These are phyloP conservation scores for Umimayanthus chanpuru DNA, from an alignment of 92 coral and sea anemone genomes.

Conservation along the genomic window DNA sequence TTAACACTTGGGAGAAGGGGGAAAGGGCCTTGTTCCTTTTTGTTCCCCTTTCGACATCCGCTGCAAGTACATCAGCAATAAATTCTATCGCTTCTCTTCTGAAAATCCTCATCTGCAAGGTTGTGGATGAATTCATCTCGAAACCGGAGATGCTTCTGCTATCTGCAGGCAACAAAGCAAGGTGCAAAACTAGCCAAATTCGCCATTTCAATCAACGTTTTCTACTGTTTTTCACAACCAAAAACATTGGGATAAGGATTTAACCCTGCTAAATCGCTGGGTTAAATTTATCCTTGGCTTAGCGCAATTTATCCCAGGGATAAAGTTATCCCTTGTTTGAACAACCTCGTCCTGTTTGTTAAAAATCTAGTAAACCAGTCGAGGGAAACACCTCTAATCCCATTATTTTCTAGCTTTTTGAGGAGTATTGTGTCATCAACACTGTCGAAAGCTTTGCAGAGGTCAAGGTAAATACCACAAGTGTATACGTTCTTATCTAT, in stretches of 20 bases:
- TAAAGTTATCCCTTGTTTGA: no score
- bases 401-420: no score
- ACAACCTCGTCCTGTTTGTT: conserved; percentile 30
- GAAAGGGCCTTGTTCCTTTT: conserved; percentile 20
- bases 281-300: background rate
- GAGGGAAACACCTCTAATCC: no score
- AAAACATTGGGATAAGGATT: background rate
- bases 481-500: no score
- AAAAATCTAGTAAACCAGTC: no score
- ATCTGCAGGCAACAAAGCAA: background rate
- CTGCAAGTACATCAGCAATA: background rate
- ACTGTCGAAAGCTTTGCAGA: no score
- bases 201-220: background rate
- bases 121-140: background rate
- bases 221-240: background rate
- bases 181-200: conserved; percentile 16
- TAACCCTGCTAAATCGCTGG: conserved; percentile 10
- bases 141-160: background rate
- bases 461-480: no score
- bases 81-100: background rate
- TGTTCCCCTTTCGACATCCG: conserved; percentile 22
- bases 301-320: no score
- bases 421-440: no score
- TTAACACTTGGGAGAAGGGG: conserved; percentile 31
- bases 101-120: background rate